A percentile compares a stretch with the other conserved stretches of the same genome.
Evolutionary conservation across 2,113 vertebrate genomes (phyloP).

Genomic region (Ageneiosus marmoratus): DNA sequence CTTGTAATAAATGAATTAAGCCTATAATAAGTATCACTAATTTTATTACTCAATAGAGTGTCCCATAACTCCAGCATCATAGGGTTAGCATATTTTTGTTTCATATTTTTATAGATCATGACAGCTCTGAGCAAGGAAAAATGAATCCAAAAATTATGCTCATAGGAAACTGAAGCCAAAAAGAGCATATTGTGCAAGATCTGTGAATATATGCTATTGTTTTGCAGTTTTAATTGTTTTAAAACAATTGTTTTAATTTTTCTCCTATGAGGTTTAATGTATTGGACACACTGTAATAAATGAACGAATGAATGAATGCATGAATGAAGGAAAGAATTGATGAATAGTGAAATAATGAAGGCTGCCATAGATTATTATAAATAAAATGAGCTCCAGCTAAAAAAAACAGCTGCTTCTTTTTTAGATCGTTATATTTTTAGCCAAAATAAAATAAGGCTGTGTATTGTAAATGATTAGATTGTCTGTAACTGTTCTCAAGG

Average conservation of each 20-base stretch:
- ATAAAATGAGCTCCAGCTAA: constrained; percentile 49
- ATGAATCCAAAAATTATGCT: background rate
- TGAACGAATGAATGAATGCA: background rate
- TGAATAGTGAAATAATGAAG: constrained; percentile 4
- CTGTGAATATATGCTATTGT: background rate
- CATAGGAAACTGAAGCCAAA: background rate
- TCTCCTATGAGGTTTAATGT: background rate
- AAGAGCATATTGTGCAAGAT: background rate
- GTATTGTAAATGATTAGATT: constrained; percentile 40
- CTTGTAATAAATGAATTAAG: background rate
- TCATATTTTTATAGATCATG: background rate
- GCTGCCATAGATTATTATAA: constrained; percentile 51
- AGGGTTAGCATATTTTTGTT: background rate
- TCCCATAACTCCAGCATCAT: background rate
- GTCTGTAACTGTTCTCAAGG: constrained; percentile 50
- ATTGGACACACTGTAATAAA: background rate
- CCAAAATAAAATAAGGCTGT: constrained; percentile 4
- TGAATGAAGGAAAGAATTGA: background rate
- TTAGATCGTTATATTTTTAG: background rate
- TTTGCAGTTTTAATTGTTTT: background rate
- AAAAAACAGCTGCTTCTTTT: constrained; percentile 14
- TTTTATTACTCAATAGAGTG: background rate
- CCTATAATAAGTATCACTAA: background rate
- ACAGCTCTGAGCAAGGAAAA: background rate
- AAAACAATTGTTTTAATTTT: too few species aligned